phyloP scores from a whole-genome alignment of 2,113 vertebrate genomes.

The Machaerirhynchus nigripectus region DNA sequence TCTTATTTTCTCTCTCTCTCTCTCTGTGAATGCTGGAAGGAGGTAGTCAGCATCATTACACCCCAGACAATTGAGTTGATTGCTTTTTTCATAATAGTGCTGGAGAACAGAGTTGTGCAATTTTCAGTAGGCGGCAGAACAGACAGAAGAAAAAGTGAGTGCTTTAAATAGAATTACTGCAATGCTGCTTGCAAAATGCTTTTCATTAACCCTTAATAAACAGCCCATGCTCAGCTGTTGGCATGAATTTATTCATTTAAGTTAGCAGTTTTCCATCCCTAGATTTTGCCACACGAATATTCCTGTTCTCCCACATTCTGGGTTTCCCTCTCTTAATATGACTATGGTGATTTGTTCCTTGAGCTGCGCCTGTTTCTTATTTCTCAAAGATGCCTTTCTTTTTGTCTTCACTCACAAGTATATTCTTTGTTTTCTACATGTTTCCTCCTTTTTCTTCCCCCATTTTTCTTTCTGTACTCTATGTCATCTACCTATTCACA shows the following conservation, averaged over 20 bases:
- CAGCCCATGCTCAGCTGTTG: neutral
- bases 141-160: conserved; percentile 36
- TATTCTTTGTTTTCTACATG: neutral
- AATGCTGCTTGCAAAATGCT: conserved; percentile 28
- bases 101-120: conserved; percentile 54
- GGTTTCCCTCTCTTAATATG: neutral
- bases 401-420: neutral
- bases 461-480: neutral
- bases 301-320: neutral
- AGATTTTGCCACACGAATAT: neutral
- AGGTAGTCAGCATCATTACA: conserved; percentile 63
- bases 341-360: neutral
- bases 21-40: neutral
- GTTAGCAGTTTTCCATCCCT: neutral
- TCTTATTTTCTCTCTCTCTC: conserved; percentile 30
- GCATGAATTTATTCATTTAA: neutral
- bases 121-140: conserved; percentile 44
- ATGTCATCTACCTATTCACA: neutral
- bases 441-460: neutral
- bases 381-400: neutral
- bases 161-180: conserved; percentile 57
- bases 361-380: neutral
- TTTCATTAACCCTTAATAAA: conserved; percentile 53
- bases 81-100: conserved; percentile 58
- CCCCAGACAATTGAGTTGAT: conserved; percentile 64